Base-by-base conservation (phyloP, 2,888 invertebrate species). In the Craniophora ligustri region DNA sequence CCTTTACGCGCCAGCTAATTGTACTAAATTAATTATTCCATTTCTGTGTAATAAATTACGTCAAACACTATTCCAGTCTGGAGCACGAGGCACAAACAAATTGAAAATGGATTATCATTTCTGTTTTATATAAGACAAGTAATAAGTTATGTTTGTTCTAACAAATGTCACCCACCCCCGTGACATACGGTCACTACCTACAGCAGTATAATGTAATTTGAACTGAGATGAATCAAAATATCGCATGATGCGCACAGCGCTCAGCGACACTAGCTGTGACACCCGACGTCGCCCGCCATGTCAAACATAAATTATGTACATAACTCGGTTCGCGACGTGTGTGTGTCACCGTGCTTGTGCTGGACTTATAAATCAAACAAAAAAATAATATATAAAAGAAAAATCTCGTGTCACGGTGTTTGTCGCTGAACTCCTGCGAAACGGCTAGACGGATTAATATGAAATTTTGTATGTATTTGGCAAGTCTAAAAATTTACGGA, bases 1-100 rank as follows among this genome's bases (percentile, higher is more conserved):
- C 18, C 14, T 28, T 3, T 11, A 30, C n/a, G 14, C 36, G 31
- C 23, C 18, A 31, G 14, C 41, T 41, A 7, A 36, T 41, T 11
- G 23, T 36, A 7, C 23, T 18, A n/a, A 47, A 32, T 55, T 38
- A 39, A 42, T 32, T 49, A 32, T 32, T 32, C 14, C 15, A 8
- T 36, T 23, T 23, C 8, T 1, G 4, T 10, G 10, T 14, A 11
- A n/a, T 26, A 32, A n/a, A 15, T 23, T 35, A 11, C 34, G n/a
- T 11, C n/a, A 16, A 10, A 26, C 16, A 35, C 15, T n/a, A 13
- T 10, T 16, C 5, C 16, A 8, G 10, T n/a, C n/a, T 1, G 10
- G 14, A 16, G 16, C 0, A 13, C 21, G n/a, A n/a, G n/a, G n/a
- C 15, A 35, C 3, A 19, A 36, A 36, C 30, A 21, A 13, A 31